Percentiles rank a stretch among this genome's conserved stretches.
Conservation (phyloP, 2,888 invertebrate genomes). For the Caenorhabditis becei region DNA sequence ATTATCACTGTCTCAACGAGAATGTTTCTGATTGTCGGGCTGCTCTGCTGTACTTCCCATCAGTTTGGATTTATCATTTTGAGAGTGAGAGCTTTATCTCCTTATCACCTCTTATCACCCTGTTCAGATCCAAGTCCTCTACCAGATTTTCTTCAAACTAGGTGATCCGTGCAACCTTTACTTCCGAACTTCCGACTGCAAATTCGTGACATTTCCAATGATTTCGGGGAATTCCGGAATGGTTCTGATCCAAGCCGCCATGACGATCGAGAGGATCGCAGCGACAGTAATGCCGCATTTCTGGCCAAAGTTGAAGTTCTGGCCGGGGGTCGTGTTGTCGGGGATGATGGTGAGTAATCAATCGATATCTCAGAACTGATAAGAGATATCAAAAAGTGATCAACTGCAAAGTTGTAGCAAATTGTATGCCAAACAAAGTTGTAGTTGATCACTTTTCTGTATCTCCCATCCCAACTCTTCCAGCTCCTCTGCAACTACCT, state of each 20-base stretch:
- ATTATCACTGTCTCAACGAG: slow-evolving; percentile 45
- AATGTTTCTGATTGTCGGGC: slow-evolving; percentile 38
- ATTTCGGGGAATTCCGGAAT: slow-evolving; percentile 50
- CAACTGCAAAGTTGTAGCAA: not conserved
- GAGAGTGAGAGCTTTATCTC: slow-evolving; percentile 15
- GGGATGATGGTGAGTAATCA: slow-evolving; percentile 14
- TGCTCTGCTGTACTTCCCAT: slow-evolving; percentile 31
- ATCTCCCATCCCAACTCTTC: not conserved
- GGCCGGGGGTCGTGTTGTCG: slow-evolving; percentile 37
- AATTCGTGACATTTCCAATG: slow-evolving; percentile 31
- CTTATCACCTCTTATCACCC: not conserved
- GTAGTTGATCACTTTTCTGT: not conserved
- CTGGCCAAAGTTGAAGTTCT: slow-evolving; percentile 45
- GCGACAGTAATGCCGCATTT: slow-evolving; percentile 17
- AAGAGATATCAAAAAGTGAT: not conserved
- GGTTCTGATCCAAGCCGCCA: slow-evolving; percentile 50
- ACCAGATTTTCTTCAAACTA: slow-evolving; percentile 44
- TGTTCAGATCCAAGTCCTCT: slow-evolving; percentile 51
- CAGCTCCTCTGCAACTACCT: slow-evolving; percentile 25
- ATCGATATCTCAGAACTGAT: not conserved
- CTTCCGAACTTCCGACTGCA: slow-evolving; percentile 40
- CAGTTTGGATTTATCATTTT: slow-evolving; percentile 34
- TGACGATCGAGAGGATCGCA: slow-evolving; percentile 41
- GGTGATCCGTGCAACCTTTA: slow-evolving; percentile 38
- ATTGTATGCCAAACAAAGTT: not conserved